phyloP scores from a whole-genome alignment of 2,888 invertebrate species.

The Rhagium mordax region DNA sequence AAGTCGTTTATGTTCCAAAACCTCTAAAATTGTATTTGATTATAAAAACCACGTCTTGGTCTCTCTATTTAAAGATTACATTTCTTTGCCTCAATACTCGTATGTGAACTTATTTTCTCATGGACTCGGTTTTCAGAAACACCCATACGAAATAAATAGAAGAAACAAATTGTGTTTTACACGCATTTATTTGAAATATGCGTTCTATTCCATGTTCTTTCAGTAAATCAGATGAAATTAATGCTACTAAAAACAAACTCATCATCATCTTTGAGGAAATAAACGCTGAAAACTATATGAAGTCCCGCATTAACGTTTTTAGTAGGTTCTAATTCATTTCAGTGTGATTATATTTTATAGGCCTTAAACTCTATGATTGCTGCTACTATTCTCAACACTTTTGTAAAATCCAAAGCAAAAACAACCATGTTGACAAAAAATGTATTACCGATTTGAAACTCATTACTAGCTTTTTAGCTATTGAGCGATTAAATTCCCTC shows the following conservation, averaged over 20 bases:
- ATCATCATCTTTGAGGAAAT: background rate
- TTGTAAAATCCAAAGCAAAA: slow-evolving; percentile 18
- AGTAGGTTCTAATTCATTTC: background rate
- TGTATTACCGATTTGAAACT: slow-evolving; percentile 47
- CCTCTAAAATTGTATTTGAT: no score
- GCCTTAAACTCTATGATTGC: slow-evolving; percentile 1
- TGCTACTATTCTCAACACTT: slow-evolving; percentile 14
- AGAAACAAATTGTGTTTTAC: no score
- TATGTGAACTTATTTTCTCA: no score
- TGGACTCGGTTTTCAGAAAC: no score
- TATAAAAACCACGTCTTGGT: no score
- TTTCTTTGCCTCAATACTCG: no score
- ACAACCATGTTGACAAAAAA: slow-evolving; percentile 43
- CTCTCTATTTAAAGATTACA: no score
- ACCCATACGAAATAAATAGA: no score
- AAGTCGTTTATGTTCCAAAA: no score
- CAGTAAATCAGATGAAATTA: background rate
- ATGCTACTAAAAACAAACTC: background rate
- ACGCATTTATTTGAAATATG: background rate
- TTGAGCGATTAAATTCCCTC: slow-evolving; percentile 57
- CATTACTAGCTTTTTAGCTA: slow-evolving; percentile 53
- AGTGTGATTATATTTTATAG: slow-evolving; percentile 15
- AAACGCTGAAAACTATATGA: background rate
- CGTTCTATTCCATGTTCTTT: background rate
- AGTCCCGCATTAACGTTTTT: background rate